Percentiles rank a stretch among this genome's conserved stretches.
Evolutionary conservation across 2,797 vertebrate genomes (phyloP).

Genomic region (Falco peregrinus): DNA sequence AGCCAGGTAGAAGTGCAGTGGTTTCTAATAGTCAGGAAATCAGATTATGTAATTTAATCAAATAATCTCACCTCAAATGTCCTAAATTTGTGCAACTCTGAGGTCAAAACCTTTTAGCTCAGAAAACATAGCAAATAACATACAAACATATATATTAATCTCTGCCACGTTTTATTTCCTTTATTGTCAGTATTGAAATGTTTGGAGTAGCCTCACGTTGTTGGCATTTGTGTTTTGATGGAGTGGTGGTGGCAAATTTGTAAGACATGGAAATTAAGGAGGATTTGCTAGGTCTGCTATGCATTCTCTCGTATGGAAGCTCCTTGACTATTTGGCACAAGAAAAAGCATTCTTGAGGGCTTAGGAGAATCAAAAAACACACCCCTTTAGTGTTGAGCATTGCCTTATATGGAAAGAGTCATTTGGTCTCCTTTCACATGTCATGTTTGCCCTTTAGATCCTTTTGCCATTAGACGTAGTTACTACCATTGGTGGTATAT

Average conservation of each 20-base stretch:
- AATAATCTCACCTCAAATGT: background rate
- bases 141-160: too few relatives aligned
- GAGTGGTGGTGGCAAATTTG: background rate
- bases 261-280: background rate
- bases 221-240: background rate
- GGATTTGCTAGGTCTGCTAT: background rate
- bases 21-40: background rate
- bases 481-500: background rate
- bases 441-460: background rate
- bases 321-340: background rate
- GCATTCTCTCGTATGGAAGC: fast-evolving
- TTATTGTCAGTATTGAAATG: background rate
- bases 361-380: background rate
- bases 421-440: background rate
- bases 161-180: background rate
- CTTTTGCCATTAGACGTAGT: background rate
- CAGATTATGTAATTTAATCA: background rate
- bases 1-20: background rate
- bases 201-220: background rate
- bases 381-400: background rate
- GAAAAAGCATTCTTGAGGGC: background rate
- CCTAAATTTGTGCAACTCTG: background rate
- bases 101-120: background rate
- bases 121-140: background rate
- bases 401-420: background rate